Evolutionary conservation across 2,888 invertebrate genomes (phyloP), one percentile per base, ranked within the genome.

Genomic region (Cistogaster globosa): DNA sequence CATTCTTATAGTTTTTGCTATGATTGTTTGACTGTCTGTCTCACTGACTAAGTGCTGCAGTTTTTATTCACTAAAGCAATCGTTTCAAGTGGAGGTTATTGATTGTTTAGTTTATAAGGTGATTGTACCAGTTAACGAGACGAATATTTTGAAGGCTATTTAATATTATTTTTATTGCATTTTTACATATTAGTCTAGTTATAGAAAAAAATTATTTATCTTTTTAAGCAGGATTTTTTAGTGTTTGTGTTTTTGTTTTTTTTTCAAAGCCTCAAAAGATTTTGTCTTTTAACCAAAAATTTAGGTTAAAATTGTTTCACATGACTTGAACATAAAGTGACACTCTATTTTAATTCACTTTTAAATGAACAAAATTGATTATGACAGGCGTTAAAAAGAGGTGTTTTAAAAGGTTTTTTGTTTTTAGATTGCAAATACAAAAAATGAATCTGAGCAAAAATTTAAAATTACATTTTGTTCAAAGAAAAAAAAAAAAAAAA

Each of bases 121-220:
- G 87, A 86, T 87, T 87, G 87, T 87, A 85, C 86, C 36, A 84
- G 86, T 86, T 87, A 86, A 81, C 84, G 78, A 86, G 87, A 84
- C 84, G 75, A 75, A 75, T 87, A 72, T 75, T 86, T 83, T 86
- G 86, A 87, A 87, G 87, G 86, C 87, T 86, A 83, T 81, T 80
- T 58, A 79, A 72, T 51, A 74, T 74, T 74, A 55, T 72, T 72
- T 60, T 65, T 68, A 58, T 63, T 63, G 63, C 57, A 74, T 67
- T 80, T 78, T 82, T 77, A 76, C 80, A 84, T 81, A 75, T 71
- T 71, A 75, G 80, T 77, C 65, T 65, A 69, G 69, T 69, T 76
- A 62, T 57, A 75, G 38, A 48, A 45, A 53, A 58, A 57, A 72
- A 55, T 63, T 72, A 11, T 58, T 79, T 58, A 65, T 68, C 20